Conservation (phyloP, 2,888 invertebrate species). For the Diplolepis rosae region DNA sequence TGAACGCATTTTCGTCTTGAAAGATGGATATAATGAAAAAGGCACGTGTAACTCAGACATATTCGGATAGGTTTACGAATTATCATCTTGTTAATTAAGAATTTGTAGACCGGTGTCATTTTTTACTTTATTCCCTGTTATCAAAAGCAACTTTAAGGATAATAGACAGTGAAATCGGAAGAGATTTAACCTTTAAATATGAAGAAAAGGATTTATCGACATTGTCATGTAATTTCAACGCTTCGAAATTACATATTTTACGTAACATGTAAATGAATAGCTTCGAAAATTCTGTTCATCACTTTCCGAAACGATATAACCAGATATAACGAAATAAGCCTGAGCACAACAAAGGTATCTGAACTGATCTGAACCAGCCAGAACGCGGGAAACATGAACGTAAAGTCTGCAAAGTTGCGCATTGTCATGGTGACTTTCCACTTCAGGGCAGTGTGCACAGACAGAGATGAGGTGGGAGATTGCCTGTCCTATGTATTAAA, state of each 20-base stretch:
- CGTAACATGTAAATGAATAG: background rate
- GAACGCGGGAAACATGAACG: no score
- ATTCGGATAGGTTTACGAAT: constrained; percentile 10
- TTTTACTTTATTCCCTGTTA: background rate
- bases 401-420: no score
- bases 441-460: no score
- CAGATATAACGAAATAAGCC: no score
- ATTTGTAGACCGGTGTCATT: constrained; percentile 21
- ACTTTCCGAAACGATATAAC: no score
- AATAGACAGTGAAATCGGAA: background rate
- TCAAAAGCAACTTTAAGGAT: background rate
- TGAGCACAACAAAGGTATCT: no score
- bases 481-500: no score
- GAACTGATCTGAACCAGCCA: no score
- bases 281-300: no score
- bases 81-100: background rate
- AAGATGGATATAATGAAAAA: constrained; percentile 6
- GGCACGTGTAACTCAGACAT: constrained; percentile 15
- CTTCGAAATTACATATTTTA: background rate
- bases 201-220: background rate
- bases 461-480: no score
- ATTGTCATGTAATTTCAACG: background rate
- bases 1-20: constrained; percentile 39
- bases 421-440: no score
- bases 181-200: constrained; percentile 8